Percentiles rank a stretch among this genome's conserved stretches.
Conservation (phyloP, 2,113 vertebrate genomes). For the Chroicocephalus ridibundus region DNA sequence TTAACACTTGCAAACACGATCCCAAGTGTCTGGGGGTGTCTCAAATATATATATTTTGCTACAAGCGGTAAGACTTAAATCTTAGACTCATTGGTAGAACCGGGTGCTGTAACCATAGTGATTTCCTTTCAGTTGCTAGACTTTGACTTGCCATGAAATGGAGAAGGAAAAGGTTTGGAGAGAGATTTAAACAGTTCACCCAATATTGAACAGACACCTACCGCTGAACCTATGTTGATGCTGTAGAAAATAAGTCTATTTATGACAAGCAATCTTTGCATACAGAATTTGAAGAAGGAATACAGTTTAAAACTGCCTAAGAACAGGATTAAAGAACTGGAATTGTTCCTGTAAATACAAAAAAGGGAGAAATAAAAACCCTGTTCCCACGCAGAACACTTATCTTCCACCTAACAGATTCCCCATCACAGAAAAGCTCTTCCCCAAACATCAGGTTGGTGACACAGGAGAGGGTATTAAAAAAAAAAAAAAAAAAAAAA, state of each 20-base stretch:
- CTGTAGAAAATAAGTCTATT: not conserved
- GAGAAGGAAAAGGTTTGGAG: not conserved
- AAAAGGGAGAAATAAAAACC: not conserved
- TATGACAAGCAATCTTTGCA: not conserved
- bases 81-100: not conserved
- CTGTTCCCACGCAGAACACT: not conserved
- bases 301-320: not conserved
- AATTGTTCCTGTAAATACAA: not conserved
- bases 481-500: no score
- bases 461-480: not conserved
- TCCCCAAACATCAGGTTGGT: not conserved
- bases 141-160: not conserved
- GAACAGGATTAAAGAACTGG: not conserved
- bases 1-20: not conserved
- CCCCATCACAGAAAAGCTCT: not conserved
- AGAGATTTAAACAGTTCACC: not conserved
- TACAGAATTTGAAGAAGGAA: not conserved
- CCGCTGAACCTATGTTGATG: not conserved
- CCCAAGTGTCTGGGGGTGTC: not conserved
- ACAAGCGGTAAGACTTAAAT: not conserved
- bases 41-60: not conserved
- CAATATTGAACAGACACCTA: not conserved
- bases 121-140: slow-evolving; percentile 32
- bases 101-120: slow-evolving; percentile 38
- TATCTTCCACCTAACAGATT: not conserved